phyloP scores from a whole-genome alignment of 1,140 invertebrate species.

The Lepidurus couesii region DNA sequence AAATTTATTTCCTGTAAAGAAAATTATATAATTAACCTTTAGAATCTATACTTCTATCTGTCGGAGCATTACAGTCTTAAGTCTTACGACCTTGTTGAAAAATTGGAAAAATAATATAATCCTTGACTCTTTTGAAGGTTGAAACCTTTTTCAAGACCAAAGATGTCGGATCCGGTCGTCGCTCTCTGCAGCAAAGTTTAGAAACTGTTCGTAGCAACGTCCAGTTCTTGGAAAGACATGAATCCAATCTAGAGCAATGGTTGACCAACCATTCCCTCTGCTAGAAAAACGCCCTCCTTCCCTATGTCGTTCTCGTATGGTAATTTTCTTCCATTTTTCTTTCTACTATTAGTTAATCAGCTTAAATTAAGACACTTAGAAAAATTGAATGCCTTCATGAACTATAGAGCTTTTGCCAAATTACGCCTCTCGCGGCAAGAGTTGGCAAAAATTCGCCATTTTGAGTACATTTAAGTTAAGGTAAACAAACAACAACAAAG shows the following conservation, averaged over 20 bases:
- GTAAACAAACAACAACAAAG: too few relatives aligned
- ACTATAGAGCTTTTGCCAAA: too few relatives aligned
- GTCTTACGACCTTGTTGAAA: conserved; percentile 25
- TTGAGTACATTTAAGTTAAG: too few relatives aligned
- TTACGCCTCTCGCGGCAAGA: too few relatives aligned
- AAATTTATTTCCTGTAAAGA: conserved; percentile 26
- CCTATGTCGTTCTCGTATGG: neutral
- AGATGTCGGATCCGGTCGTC: conserved; percentile 59
- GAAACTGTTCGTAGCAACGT: conserved; percentile 72
- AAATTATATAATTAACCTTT: conserved; percentile 5
- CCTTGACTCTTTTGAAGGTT: conserved; percentile 48
- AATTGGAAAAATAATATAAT: neutral
- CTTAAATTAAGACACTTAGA: too few relatives aligned
- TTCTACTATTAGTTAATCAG: too few relatives aligned
- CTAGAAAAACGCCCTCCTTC: neutral
- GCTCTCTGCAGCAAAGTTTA: conserved; percentile 63
- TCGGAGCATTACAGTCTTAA: neutral
- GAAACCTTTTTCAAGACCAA: conserved; percentile 60
- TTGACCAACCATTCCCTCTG: conserved; percentile 46
- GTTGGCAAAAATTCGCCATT: too few relatives aligned
- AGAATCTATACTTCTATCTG: conserved; percentile 1
- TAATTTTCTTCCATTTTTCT: neutral
- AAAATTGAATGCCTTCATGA: too few relatives aligned
- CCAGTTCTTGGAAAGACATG: conserved; percentile 64
- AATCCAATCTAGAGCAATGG: conserved; percentile 56